A percentile compares a stretch with the other conserved stretches of the same genome.
Conservation (phyloP, 2,888 invertebrate species). For the Dicyrtoma fusca region DNA sequence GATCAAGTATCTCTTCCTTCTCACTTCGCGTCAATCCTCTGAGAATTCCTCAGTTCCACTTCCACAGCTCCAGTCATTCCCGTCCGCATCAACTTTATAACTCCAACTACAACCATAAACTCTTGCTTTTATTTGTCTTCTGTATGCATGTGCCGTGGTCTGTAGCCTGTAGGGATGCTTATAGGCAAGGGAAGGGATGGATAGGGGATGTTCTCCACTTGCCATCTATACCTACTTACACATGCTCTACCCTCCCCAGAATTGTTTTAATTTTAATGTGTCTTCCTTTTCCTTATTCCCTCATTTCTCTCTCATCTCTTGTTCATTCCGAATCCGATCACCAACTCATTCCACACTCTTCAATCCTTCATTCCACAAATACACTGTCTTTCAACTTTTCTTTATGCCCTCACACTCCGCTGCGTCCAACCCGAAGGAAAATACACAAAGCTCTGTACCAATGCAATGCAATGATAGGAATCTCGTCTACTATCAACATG, state of each 20-base stretch:
- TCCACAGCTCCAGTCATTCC: not conserved
- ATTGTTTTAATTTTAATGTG: conserved; percentile 53
- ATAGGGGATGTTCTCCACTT: too few relatives aligned
- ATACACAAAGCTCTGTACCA: too few relatives aligned
- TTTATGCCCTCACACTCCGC: not conserved
- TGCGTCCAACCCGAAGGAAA: not conserved
- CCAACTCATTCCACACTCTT: conserved; percentile 7
- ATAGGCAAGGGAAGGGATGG: too few relatives aligned
- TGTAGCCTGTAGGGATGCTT: too few relatives aligned
- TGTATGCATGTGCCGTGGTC: too few relatives aligned
- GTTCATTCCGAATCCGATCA: not conserved
- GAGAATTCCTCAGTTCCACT: conserved; percentile 20
- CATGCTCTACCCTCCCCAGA: conserved; percentile 25
- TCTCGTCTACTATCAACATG: too few relatives aligned
- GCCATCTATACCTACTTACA: not conserved
- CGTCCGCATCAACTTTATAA: too few relatives aligned
- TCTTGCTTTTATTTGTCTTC: too few relatives aligned
- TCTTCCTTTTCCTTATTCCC: conserved; percentile 36
- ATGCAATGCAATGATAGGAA: too few relatives aligned
- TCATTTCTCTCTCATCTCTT: conserved; percentile 22
- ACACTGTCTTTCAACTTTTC: not conserved
- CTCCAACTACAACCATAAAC: too few relatives aligned
- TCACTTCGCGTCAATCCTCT: conserved; percentile 26
- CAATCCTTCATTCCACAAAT: not conserved
- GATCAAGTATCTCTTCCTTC: conserved; percentile 45